These are phyloP conservation scores for Podotricha telesiphe DNA, from an alignment of 2,888 invertebrate genomes.

Conservation along the genomic window DNA sequence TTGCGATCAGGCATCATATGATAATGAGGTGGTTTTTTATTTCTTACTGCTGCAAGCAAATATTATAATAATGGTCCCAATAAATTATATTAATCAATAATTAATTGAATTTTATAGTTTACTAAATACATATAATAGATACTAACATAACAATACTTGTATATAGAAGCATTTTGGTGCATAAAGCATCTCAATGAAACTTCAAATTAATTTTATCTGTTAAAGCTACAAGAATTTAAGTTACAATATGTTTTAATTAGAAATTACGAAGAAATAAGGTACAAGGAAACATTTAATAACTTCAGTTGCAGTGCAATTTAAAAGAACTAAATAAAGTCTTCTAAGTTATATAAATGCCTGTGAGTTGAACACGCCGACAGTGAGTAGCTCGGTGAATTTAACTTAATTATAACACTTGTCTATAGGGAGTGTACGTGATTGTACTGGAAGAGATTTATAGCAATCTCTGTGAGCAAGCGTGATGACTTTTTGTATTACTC, in stretches of 20 bases:
- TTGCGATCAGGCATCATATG: too few species aligned
- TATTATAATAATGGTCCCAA: too few species aligned
- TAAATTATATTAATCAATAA: too few species aligned
- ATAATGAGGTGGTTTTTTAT: too few species aligned
- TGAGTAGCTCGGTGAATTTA: slow-evolving; percentile 62
- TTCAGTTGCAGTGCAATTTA: slow-evolving; percentile 1
- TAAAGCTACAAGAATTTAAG: slow-evolving; percentile 7
- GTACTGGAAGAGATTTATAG: slow-evolving; percentile 78
- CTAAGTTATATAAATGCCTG: slow-evolving; percentile 23
- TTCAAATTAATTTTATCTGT: slow-evolving; percentile 1
- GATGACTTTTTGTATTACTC: slow-evolving; percentile 75
- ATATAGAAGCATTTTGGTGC: not conserved
- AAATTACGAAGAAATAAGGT: slow-evolving; percentile 21
- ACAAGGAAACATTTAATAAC: slow-evolving; percentile 19
- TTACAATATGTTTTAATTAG: slow-evolving; percentile 21
- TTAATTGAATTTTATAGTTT: too few species aligned
- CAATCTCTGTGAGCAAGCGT: slow-evolving; percentile 70
- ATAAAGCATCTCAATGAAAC: not conserved
- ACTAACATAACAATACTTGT: not conserved
- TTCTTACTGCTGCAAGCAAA: too few species aligned
- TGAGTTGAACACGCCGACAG: slow-evolving; percentile 41
- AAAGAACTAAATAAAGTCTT: slow-evolving; percentile 21
- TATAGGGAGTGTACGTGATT: slow-evolving; percentile 67
- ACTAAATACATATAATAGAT: too few species aligned
- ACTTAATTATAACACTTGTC: slow-evolving; percentile 81